phyloP scores from a whole-genome alignment of 2,113 vertebrate genomes.

The Syrrhaptes paradoxus region DNA sequence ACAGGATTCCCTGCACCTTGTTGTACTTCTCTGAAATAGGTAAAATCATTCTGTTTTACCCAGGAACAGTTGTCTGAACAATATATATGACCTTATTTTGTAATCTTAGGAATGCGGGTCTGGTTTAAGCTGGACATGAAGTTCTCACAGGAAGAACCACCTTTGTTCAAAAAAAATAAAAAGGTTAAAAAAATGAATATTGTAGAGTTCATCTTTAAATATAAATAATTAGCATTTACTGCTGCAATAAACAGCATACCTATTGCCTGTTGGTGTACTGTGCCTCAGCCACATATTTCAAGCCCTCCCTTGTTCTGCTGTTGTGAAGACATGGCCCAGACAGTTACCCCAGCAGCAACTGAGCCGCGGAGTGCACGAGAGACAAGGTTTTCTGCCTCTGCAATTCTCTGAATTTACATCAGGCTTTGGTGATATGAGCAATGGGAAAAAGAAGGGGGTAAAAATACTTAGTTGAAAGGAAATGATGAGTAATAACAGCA shows the following conservation, averaged over 20 bases:
- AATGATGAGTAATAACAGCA: not conserved
- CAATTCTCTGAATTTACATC: not conserved
- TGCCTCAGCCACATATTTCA: not conserved
- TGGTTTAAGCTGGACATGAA: not conserved
- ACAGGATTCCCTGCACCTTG: not conserved
- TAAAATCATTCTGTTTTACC: not conserved
- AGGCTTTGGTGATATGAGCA: not conserved
- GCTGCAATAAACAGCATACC: not conserved
- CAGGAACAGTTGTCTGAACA: not conserved
- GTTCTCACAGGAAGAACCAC: not conserved
- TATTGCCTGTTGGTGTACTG: not conserved
- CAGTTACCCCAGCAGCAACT: not conserved
- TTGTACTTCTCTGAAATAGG: not conserved
- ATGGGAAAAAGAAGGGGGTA: not conserved
- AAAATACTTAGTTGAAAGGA: not conserved
- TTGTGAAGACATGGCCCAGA: not conserved
- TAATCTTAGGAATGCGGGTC: not conserved
- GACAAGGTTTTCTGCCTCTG: not conserved
- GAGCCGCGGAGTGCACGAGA: not conserved
- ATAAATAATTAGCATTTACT: not conserved
- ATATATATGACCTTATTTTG: not conserved
- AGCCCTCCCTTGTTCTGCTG: not conserved
- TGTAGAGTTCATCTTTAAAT: not conserved
- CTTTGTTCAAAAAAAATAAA: not conserved
- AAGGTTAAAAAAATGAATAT: not conserved